phyloP scores from a whole-genome alignment of 1,140 invertebrate genomes.

The Calliopsis andreniformis region DNA sequence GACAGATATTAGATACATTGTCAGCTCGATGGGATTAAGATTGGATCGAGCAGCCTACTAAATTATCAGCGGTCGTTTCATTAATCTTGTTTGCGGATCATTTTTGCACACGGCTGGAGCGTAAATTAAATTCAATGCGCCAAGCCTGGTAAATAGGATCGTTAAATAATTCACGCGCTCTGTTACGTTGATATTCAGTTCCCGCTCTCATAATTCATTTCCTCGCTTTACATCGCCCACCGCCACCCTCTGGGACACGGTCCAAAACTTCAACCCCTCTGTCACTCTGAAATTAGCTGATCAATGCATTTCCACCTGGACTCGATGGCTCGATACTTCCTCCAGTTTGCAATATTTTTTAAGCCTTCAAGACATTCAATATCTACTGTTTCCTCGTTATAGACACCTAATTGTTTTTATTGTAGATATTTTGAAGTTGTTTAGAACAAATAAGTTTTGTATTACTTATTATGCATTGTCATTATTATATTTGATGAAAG shows the following conservation, averaged over 20 bases:
- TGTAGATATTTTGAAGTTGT: too few species aligned
- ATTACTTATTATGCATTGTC: too few species aligned
- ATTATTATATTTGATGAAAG: too few species aligned
- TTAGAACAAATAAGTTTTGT: too few species aligned
- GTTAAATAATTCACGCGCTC: slow-evolving; percentile 40
- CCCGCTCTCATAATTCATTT: slow-evolving; percentile 25
- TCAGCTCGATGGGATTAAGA: background rate
- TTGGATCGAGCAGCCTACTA: background rate
- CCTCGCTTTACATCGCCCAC: background rate
- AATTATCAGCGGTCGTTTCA: slow-evolving; percentile 3
- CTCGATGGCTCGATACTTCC: background rate
- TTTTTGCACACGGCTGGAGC: slow-evolving; percentile 1
- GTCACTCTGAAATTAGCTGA: background rate
- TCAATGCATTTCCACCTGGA: background rate
- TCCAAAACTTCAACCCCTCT: slow-evolving; percentile 1
- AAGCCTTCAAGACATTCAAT: too few species aligned
- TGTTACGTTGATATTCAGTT: slow-evolving; percentile 36
- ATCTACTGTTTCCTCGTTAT: too few species aligned
- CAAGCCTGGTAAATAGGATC: slow-evolving; percentile 29
- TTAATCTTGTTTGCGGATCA: slow-evolving; percentile 28
- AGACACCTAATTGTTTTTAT: too few species aligned
- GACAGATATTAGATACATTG: too few species aligned
- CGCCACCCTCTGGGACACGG: background rate
- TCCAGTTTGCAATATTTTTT: too few species aligned
- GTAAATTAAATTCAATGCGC: slow-evolving; percentile 31